Base-by-base conservation (phyloP, 2,888 invertebrate species). In the Phengaris arion region DNA sequence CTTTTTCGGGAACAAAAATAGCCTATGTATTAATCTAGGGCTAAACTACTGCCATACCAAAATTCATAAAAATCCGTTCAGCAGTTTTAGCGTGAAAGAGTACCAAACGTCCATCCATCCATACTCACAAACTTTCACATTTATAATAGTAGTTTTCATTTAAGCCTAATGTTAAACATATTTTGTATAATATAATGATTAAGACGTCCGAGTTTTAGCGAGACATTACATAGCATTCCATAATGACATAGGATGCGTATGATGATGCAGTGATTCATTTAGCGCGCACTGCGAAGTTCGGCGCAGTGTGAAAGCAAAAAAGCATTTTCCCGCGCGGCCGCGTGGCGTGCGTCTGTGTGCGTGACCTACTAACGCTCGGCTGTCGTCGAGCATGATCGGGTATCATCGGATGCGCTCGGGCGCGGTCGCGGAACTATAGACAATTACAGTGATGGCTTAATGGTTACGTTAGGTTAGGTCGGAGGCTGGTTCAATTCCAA, bases 301-400 rank as follows among this genome's bases (percentile, higher is more conserved):
- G 83, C 85, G 79, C 81, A 86, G 85, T 88, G 89, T 89, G 88
- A 85, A 84, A 82, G 82, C 86, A 86, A 87, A 88, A 86, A 87
- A 82, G 80, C 80, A 83, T 86, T 85, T 83, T 84, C 83, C 81
- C 81, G 85, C 80, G 78, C 78, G 86, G 78, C 76, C 75, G 78
- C 78, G 75, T 81, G 80, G 78, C 78, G 80, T 78, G 78, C 79
- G 79, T 78, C 77, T 85, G 91, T 91, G 89, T 89, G 90, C 81
- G 89, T 94, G 94, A 94, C 94, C 94, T 85, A 94, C 87, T 92
- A 94, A 89, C 91, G 87, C 82, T 93, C 92, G 92, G 89, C 78
- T 68, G 79, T 76, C 86, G 83, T 93, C 93, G 93, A 88, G 68
- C 75, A 79, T 86, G 2, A 2, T 35, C 35, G 35, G 35, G 35